Base-by-base conservation (phyloP, 2,888 invertebrate genomes). In the Scrobipalpa atriplicella region DNA sequence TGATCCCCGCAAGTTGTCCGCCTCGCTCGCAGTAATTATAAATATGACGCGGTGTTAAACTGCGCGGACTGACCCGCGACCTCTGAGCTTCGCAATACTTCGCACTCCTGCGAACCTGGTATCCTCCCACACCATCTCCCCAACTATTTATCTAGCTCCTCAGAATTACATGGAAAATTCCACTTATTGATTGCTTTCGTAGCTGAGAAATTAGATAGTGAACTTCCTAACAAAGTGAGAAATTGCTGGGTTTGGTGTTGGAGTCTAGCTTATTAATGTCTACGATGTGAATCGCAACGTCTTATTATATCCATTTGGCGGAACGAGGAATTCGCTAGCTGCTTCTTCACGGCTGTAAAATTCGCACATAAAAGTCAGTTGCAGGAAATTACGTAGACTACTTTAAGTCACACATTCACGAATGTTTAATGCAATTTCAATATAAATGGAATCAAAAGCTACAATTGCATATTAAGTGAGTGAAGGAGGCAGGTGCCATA, bases 31-130 rank as follows among this genome's bases (percentile, higher is more conserved):
- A 83, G 88, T 89, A 89, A 92, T 92, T 92, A 92, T 90, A 90
- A 91, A 91, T 91, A 91, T 90, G 92, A 92, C 92, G 91, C 90
- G 91, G 89, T 91, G 90, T 87, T 90, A 91, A 92, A 90, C 89
- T 88, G 89, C 82, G 89, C 89, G 84, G 83, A 84, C 80, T 87
- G 89, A 90, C 89, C 91, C 71, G 62, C 84, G 86, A 88, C 89
- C 87, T 78, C 75, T 72, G 79, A 78, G 77, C 67, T 62, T 36
- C 16, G 64, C 73, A 72, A 73, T 76, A 75, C 79, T 58, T 81
- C 78, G 79, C 82, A 82, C 82, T 82, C 76, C 77, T 75, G 62
- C 62, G 62, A 47, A n/a, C 19, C 62, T n/a, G 19, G 29, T 58
- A n/a, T 29, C 41, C 47, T 43, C 62, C 47, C 29, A 18, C 21